Conservation (phyloP, 2,888 invertebrate species). For the Drosophila borborema region DNA sequence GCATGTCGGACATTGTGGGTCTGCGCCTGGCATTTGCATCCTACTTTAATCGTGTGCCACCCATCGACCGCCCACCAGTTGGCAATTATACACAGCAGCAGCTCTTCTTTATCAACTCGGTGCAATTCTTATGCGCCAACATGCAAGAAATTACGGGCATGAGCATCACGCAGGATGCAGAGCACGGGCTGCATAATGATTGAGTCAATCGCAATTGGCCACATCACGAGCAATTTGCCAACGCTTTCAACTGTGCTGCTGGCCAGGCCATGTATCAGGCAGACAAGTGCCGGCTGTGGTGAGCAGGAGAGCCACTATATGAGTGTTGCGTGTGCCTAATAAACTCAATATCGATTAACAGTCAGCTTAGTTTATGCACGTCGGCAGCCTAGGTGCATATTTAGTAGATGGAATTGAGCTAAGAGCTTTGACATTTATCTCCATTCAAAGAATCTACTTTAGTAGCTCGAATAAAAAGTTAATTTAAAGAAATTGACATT, state of each 20-base stretch:
- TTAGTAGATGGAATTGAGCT: background rate
- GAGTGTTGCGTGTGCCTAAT: constrained; percentile 37
- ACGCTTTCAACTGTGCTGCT: constrained; percentile 62
- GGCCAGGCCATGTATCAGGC: constrained; percentile 63
- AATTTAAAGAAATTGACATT: background rate
- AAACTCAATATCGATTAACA: constrained; percentile 44
- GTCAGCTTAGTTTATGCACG: constrained; percentile 4
- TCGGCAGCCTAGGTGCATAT: background rate
- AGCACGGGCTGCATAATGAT: constrained; percentile 75
- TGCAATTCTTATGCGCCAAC: constrained; percentile 77
- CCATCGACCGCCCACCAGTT: background rate
- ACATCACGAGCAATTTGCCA: constrained; percentile 69
- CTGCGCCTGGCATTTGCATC: constrained; percentile 69
- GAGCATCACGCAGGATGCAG: constrained; percentile 48
- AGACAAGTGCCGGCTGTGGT: constrained; percentile 73
- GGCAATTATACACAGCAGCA: constrained; percentile 38
- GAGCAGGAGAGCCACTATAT: constrained; percentile 9
- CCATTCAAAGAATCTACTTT: background rate
- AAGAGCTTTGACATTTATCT: background rate
- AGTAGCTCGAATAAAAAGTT: background rate
- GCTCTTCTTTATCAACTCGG: constrained; percentile 77
- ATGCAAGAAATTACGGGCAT: constrained; percentile 57
- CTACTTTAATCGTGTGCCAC: constrained; percentile 51
- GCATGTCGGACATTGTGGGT: constrained; percentile 75
- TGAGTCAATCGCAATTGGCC: constrained; percentile 77